A percentile compares a stretch with the other conserved stretches of the same genome.
Conservation (phyloP, 2,888 invertebrate genomes). For the Torymus aiolomorphi region DNA sequence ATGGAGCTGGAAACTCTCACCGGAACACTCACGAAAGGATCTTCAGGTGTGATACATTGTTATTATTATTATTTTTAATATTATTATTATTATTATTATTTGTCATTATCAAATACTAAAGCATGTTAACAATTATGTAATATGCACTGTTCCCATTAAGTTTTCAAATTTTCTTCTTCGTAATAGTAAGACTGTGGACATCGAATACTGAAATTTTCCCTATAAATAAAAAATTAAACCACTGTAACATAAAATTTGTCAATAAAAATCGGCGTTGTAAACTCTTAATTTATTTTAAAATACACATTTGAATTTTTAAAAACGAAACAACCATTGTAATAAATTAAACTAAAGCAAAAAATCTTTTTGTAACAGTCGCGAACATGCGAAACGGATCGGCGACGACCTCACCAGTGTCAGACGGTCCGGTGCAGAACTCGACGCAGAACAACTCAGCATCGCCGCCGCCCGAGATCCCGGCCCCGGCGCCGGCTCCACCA, state of each 20-base stretch:
- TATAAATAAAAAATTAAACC: no score
- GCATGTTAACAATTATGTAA: no score
- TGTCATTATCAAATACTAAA: no score
- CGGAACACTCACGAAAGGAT: constrained; percentile 84
- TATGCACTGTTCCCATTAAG: no score
- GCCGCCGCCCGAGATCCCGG: constrained; percentile 74
- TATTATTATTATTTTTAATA: not conserved
- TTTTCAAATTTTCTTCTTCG: no score
- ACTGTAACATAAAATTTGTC: no score
- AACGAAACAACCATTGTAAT: not conserved
- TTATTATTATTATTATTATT: no score
- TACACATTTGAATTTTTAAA: no score
- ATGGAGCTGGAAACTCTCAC: constrained; percentile 91
- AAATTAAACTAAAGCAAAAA: not conserved
- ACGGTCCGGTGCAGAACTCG: constrained; percentile 61
- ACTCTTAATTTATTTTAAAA: no score
- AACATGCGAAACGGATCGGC: constrained; percentile 69
- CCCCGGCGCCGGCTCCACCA: constrained; percentile 79
- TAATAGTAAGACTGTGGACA: no score
- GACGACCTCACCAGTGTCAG: constrained; percentile 66
- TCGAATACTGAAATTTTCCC: no score
- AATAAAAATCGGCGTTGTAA: no score
- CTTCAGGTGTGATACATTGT: constrained; percentile 75
- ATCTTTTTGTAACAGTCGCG: constrained; percentile 56
- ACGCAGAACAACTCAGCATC: constrained; percentile 62